phyloP scores from a whole-genome alignment of 2,888 invertebrate species.

The Synergus itoensis region DNA sequence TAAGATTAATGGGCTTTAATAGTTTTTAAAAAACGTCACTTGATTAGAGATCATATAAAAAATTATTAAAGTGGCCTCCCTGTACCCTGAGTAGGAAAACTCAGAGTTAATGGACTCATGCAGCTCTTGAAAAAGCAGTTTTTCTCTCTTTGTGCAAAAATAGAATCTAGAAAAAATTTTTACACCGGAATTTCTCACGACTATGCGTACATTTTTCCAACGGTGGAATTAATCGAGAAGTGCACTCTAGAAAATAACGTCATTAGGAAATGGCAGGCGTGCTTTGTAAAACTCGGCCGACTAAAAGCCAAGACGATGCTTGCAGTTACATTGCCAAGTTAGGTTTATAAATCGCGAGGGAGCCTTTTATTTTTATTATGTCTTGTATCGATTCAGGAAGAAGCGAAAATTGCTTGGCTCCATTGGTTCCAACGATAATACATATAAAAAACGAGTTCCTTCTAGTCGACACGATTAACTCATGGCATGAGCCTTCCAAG shows the following conservation, averaged over 20 bases:
- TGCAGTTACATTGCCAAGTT: constrained; percentile 28
- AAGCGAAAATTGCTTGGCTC: constrained; percentile 37
- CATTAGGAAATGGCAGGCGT: constrained; percentile 35
- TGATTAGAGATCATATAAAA: too few relatives aligned
- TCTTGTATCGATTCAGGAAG: constrained; percentile 31
- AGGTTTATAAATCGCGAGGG: constrained; percentile 17
- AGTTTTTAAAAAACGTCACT: too few relatives aligned
- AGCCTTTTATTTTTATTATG: constrained; percentile 31
- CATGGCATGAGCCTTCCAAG: not conserved
- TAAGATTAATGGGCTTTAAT: too few relatives aligned
- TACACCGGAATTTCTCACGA: not conserved
- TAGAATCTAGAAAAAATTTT: not conserved
- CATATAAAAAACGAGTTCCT: constrained; percentile 14
- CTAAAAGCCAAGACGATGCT: constrained; percentile 31
- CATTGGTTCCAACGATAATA: constrained; percentile 32
- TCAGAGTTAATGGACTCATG: constrained; percentile 91
- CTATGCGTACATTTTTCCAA: not conserved
- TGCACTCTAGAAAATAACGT: constrained; percentile 35
- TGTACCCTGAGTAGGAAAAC: constrained; percentile 86
- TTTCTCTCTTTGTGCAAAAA: not conserved
- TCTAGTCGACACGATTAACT: not conserved
- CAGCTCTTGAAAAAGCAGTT: constrained; percentile 83
- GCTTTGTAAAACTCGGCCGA: constrained; percentile 12
- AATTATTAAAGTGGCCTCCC: too few relatives aligned
- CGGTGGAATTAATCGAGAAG: constrained; percentile 8